Percentiles rank a stretch among this genome's conserved stretches.
Conservation (phyloP, 2,888 invertebrate genomes). For the Myopa testacea region DNA sequence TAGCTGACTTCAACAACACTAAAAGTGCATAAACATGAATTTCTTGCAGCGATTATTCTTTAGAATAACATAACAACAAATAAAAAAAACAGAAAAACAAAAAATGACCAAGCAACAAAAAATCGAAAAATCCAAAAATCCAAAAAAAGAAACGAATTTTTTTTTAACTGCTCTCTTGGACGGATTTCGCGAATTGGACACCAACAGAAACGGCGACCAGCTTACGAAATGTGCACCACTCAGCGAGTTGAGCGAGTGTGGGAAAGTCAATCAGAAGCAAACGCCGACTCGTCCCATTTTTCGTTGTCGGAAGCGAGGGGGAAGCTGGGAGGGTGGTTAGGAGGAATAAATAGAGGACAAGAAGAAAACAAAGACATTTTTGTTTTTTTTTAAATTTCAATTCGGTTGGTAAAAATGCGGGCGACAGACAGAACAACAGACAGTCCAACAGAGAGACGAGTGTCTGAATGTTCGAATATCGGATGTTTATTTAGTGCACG, state of each 20-base stretch:
- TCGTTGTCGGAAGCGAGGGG: neutral
- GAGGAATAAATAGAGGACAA: neutral
- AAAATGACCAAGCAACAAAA: neutral
- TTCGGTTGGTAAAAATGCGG: neutral
- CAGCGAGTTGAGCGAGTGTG: conserved; percentile 42
- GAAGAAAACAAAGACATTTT: neutral
- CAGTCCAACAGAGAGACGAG: neutral
- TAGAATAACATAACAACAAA: conserved; percentile 5
- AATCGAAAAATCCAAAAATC: neutral
- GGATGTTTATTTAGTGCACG: conserved; percentile 5
- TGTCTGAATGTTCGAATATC: neutral
- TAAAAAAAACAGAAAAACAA: neutral
- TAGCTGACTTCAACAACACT: neutral
- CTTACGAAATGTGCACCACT: conserved; percentile 28
- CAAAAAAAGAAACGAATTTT: neutral
- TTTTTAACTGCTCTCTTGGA: conserved; percentile 20
- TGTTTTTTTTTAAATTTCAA: no score
- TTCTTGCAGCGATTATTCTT: neutral
- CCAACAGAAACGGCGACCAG: conserved; percentile 13
- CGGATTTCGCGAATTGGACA: conserved; percentile 41
- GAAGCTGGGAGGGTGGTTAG: neutral
- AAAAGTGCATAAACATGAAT: conserved; percentile 6
- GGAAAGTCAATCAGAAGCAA: conserved; percentile 32
- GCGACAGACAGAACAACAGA: neutral
- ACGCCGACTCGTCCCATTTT: neutral